Conservation (phyloP, 2,888 invertebrate genomes). For the Ametastegia equiseti region DNA sequence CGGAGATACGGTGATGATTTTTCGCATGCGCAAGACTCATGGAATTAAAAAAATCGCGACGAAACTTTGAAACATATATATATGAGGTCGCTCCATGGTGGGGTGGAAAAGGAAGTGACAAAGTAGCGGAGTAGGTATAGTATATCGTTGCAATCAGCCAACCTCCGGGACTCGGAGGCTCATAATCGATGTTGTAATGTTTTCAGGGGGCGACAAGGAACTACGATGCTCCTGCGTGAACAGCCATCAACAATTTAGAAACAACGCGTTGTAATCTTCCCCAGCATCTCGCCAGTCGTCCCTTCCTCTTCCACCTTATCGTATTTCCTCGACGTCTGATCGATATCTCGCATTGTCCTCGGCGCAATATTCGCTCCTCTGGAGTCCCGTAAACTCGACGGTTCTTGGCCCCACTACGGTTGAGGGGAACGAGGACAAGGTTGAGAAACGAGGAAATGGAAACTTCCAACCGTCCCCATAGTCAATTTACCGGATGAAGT, state of each 20-base stretch:
- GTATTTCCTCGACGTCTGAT: conserved; percentile 3
- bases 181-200: conserved; percentile 2
- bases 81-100: not conserved
- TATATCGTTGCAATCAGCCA: not conserved
- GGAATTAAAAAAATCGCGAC: too few species aligned
- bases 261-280: conserved; percentile 29
- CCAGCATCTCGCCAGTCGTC: not conserved
- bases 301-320: not conserved
- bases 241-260: conserved; percentile 31
- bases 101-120: not conserved
- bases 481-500: conserved; percentile 18
- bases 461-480: conserved; percentile 21
- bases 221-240: conserved; percentile 2
- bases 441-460: conserved; percentile 29
- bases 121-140: not conserved
- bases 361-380: not conserved
- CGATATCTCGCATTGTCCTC: conserved; percentile 28
- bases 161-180: not conserved
- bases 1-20: too few species aligned
- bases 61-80: not conserved
- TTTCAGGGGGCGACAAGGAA: not conserved
- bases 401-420: not conserved
- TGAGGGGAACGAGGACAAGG: not conserved
- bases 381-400: too few species aligned
- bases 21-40: too few species aligned